Evolutionary conservation across 2,113 vertebrate genomes (phyloP).

Genomic region (Malurus cyaneus): DNA sequence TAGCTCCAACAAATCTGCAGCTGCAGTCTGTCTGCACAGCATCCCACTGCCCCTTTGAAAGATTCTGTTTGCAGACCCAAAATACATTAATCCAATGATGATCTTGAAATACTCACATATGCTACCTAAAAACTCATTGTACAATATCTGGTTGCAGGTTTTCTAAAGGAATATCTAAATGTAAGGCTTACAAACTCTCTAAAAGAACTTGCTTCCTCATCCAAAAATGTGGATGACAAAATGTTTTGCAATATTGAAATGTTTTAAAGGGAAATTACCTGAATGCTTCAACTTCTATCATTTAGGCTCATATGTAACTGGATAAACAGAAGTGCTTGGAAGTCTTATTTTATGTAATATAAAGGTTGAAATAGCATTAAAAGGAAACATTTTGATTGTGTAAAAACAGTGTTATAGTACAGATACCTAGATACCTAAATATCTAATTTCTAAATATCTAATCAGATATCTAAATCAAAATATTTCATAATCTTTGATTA

Average conservation of each 20-base stretch:
- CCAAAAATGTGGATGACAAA: not conserved
- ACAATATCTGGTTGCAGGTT: not conserved
- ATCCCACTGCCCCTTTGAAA: not conserved
- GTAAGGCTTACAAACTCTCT: not conserved
- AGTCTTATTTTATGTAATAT: not conserved
- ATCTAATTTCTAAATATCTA: no score
- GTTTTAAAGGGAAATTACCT: not conserved
- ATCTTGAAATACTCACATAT: not conserved
- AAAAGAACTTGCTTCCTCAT: not conserved
- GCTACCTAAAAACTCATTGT: not conserved
- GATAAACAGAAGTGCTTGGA: not conserved
- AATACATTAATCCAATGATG: not conserved
- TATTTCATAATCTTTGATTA: not conserved
- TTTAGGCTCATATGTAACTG: not conserved
- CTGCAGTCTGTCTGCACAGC: not conserved
- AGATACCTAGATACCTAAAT: no score
- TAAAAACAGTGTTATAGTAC: not conserved
- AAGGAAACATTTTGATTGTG: not conserved
- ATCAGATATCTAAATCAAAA: not conserved
- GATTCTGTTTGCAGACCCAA: constrained; percentile 16
- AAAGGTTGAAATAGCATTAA: not conserved
- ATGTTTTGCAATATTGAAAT: not conserved
- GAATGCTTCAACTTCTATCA: not conserved
- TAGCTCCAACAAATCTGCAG: constrained; percentile 27
- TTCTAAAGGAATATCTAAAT: not conserved